A percentile compares a stretch with the other conserved stretches of the same genome.
Evolutionary conservation across 2,113 vertebrate genomes (phyloP).

Genomic region (Abramis brama): DNA sequence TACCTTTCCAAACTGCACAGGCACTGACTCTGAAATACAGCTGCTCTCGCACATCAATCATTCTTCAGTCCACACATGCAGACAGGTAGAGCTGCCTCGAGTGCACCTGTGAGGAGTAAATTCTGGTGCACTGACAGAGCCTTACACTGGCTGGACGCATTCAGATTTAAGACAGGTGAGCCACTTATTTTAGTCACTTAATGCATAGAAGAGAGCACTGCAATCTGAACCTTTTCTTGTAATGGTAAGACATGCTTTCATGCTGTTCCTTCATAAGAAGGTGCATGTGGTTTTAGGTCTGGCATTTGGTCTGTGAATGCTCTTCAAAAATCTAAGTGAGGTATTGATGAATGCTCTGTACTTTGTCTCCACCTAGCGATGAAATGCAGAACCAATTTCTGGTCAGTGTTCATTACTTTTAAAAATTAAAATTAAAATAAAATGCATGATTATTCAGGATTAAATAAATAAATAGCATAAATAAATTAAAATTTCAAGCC

Average conservation of each 20-base stretch:
- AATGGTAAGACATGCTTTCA: slow-evolving; percentile 22
- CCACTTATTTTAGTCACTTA: slow-evolving; percentile 29
- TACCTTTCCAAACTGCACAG: slow-evolving; percentile 36
- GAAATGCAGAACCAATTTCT: not conserved
- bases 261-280: slow-evolving; percentile 17
- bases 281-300: slow-evolving; percentile 16
- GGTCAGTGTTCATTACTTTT: not conserved
- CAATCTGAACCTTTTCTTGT: slow-evolving; percentile 26
- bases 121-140: slow-evolving; percentile 52
- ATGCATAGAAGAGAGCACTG: slow-evolving; percentile 22
- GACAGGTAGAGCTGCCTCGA: slow-evolving; percentile 53
- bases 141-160: slow-evolving; percentile 43
- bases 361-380: slow-evolving; percentile 76
- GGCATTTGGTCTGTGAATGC: not conserved
- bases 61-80: slow-evolving; percentile 41
- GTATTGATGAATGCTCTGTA: slow-evolving; percentile 61
- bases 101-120: slow-evolving; percentile 60
- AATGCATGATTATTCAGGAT: slow-evolving; percentile 36
- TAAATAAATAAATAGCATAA: slow-evolving; percentile 1
- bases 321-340: not conserved
- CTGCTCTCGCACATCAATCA: slow-evolving; percentile 45
- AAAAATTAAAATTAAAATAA: not conserved
- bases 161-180: slow-evolving; percentile 52
- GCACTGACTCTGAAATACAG: slow-evolving; percentile 45
- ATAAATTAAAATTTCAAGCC: not conserved